Conservation (phyloP, 2,113 vertebrate species). For the Nothoprocta perdicaria region DNA sequence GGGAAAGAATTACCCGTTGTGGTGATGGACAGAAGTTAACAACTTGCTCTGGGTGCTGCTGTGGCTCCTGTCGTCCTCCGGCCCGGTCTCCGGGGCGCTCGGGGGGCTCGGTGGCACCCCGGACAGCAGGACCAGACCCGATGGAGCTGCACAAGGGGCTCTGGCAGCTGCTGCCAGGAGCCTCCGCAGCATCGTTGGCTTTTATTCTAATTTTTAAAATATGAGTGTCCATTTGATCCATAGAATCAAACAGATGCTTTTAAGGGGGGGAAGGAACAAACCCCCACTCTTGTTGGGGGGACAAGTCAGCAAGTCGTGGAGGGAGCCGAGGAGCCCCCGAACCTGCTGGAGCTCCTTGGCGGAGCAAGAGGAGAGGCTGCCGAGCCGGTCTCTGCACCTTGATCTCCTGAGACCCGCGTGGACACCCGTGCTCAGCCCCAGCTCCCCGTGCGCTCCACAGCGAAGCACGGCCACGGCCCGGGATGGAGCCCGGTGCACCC, state of each 20-base stretch:
- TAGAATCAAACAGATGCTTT: background rate
- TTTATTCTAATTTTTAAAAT: background rate
- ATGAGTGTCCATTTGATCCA: background rate
- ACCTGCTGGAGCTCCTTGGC: background rate
- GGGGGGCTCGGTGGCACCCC: too few species aligned
- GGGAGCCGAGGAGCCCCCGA: accelerated
- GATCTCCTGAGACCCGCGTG: background rate
- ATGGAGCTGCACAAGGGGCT: background rate
- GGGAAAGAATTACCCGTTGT: background rate
- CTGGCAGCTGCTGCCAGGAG: background rate
- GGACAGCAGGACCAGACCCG: too few species aligned
- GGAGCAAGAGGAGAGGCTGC: background rate
- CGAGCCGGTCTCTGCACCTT: accelerated
- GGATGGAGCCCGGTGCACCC: background rate
- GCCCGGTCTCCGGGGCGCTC: background rate
- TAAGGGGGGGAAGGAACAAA: background rate
- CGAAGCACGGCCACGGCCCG: accelerated
- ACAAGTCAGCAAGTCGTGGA: background rate
- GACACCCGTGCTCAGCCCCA: background rate
- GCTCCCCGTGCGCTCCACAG: background rate
- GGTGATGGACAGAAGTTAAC: background rate
- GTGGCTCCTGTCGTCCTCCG: too few species aligned
- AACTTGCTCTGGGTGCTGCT: background rate
- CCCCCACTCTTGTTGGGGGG: too few species aligned
- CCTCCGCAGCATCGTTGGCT: background rate